A percentile compares a stretch with the other conserved stretches of the same genome.
These are phyloP conservation scores for Clarias batrachus DNA, from an alignment of 2,113 vertebrate genomes.

Conservation along the genomic window DNA sequence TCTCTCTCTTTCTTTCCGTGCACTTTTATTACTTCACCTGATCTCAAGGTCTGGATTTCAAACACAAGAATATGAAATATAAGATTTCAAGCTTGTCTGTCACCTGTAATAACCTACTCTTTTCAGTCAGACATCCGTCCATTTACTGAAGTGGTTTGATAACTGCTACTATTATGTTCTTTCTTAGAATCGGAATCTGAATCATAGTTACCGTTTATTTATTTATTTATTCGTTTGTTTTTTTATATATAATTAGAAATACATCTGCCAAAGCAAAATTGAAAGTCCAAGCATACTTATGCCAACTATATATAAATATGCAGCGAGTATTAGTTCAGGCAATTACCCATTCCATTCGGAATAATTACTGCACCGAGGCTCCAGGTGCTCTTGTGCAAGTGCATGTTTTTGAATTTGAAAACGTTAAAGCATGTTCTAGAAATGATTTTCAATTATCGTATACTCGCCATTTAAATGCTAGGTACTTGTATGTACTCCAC, in stretches of 20 bases:
- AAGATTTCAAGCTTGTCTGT: neutral
- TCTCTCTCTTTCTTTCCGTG: neutral
- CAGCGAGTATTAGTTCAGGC: neutral
- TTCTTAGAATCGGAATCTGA: neutral
- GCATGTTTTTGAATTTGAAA: neutral
- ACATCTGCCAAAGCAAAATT: neutral
- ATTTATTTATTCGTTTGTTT: too few relatives aligned
- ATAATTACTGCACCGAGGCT: neutral
- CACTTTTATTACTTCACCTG: neutral
- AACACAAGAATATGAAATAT: neutral
- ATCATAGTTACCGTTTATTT: neutral
- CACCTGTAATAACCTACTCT: neutral
- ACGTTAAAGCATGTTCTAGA: neutral
- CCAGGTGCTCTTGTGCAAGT: neutral
- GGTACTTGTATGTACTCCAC: neutral
- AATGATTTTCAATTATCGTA: neutral
- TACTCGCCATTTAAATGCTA: neutral
- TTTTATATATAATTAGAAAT: neutral
- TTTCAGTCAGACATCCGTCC: neutral
- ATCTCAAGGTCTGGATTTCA: neutral
- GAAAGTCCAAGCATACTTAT: neutral
- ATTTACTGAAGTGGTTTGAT: neutral
- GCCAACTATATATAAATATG: neutral
- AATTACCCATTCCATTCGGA: neutral
- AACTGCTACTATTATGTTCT: neutral